Percentiles rank a stretch among this genome's conserved stretches.
These are phyloP conservation scores for Forficula auricularia DNA, from an alignment of 1,140 invertebrate genomes.

Conservation along the genomic window DNA sequence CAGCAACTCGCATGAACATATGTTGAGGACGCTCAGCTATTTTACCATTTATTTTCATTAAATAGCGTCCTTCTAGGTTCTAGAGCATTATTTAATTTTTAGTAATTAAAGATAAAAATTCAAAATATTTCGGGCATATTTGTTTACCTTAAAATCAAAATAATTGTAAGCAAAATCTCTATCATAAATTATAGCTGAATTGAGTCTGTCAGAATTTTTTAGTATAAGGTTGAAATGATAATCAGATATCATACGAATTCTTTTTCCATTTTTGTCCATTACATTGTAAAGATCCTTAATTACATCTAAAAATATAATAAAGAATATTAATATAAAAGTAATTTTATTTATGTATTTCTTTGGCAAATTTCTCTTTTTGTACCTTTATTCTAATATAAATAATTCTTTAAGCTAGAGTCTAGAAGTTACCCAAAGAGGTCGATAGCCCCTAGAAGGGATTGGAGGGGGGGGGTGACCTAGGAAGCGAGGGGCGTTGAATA, in stretches of 20 bases:
- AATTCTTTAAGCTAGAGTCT: no score
- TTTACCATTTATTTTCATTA: constrained; percentile 85
- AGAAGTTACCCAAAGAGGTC: no score
- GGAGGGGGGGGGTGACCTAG: no score
- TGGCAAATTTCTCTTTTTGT: no score
- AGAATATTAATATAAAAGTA: constrained; percentile 8
- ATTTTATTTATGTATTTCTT: no score
- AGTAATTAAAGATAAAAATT: not conserved
- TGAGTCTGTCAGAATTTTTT: constrained; percentile 70
- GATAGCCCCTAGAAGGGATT: no score
- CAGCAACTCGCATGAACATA: constrained; percentile 94
- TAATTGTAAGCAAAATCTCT: constrained; percentile 95
- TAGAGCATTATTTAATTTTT: constrained; percentile 17
- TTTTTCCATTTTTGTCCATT: constrained; percentile 51
- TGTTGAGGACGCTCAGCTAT: constrained; percentile 94
- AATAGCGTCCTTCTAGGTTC: constrained; percentile 88
- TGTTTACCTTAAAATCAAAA: constrained; percentile 89
- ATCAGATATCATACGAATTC: constrained; percentile 71
- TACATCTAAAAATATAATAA: constrained; percentile 61
- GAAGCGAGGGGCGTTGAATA: no score
- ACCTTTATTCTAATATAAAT: no score
- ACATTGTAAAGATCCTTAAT: constrained; percentile 72
- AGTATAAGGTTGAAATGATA: constrained; percentile 68
- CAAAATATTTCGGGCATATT: not conserved
- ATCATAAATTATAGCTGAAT: constrained; percentile 95